phyloP scores from a whole-genome alignment of 2,888 invertebrate genomes.

The Halocaridina rubra region DNA sequence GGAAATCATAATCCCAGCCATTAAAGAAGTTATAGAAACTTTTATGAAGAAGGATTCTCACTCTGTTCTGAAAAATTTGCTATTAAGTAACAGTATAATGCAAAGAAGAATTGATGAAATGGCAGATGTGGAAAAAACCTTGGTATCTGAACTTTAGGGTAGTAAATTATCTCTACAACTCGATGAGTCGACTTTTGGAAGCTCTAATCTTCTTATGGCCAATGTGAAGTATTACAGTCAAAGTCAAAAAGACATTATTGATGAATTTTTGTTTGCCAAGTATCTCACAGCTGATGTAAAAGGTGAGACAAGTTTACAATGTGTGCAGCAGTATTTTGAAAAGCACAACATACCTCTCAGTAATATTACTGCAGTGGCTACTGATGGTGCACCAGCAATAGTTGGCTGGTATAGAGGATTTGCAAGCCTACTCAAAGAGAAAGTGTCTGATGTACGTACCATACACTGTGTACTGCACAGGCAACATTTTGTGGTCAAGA shows the following conservation, averaged over 20 bases:
- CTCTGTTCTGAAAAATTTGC: background rate
- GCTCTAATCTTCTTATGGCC: too few species aligned
- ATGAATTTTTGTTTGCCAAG: too few species aligned
- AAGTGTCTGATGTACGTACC: background rate
- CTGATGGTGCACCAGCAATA: background rate
- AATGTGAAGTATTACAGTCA: too few species aligned
- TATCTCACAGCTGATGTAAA: too few species aligned
- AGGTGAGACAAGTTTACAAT: too few species aligned
- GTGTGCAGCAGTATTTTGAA: too few species aligned
- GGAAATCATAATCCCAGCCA: background rate
- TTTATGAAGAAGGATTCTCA: background rate
- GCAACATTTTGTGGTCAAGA: background rate
- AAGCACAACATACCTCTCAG: too few species aligned
- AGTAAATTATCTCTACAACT: background rate
- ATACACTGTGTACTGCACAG: background rate
- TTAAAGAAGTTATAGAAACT: background rate
- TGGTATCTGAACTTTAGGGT: background rate
- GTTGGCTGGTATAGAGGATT: background rate
- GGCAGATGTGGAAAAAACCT: background rate
- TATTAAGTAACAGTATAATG: background rate
- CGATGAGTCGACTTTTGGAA: too few species aligned
- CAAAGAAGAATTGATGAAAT: background rate
- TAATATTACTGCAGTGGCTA: background rate
- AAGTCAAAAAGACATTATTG: too few species aligned
- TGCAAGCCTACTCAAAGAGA: background rate